Base-by-base conservation (phyloP, 1,140 invertebrate genomes). In the Rhyacophila brunnea region DNA sequence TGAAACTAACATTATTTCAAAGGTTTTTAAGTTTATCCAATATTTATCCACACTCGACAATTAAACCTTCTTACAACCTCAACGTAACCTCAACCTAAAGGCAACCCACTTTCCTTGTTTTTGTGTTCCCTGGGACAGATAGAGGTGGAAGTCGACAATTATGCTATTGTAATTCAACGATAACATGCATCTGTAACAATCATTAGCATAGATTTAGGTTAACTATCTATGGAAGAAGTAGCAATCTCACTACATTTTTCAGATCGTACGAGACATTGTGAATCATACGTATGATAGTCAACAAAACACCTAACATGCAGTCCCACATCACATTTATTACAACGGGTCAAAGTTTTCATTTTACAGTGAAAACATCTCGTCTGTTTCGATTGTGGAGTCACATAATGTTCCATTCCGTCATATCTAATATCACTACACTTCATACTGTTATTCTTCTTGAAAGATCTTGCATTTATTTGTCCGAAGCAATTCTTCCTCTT, bases 301-400 rank as follows among this genome's bases (percentile, higher is more conserved):
- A 63, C 35, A 50, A 66, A 66, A 43, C 64, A 66, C 44, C 63
- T 63, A 13, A 60, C 55, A 57, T 67, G 64, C 42, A 67, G 28
- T 9, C 52, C 64, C 45, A 65, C 48, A 14, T 63, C 51, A 54
- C 63, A 67, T 54, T 67, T 67, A 18, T 32, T 13, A 47, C 66
- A 67, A 38, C 58, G 60, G 19, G 59, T 64, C 32, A 44, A 45
- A 13, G 60, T 60, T 11, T 66, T 66, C 53, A 60, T 65, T 46
- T 67, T 62, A 32, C 59, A 67, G 34, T 58, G 19, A 32, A 59
- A 58, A 35, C 62, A 67, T 36, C 55, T 28, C 19, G 60, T 66
- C 51, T 67, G 66, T 17, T 66, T 66, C 10, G 46, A 23, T 48
- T 67, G 66, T 10, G 62, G 58, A 17, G 58, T 54, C 10, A 66